A percentile compares a stretch with the other conserved stretches of the same genome.
phyloP scores from a whole-genome alignment of 1,140 invertebrate genomes.

The Zaprionus taronus region DNA sequence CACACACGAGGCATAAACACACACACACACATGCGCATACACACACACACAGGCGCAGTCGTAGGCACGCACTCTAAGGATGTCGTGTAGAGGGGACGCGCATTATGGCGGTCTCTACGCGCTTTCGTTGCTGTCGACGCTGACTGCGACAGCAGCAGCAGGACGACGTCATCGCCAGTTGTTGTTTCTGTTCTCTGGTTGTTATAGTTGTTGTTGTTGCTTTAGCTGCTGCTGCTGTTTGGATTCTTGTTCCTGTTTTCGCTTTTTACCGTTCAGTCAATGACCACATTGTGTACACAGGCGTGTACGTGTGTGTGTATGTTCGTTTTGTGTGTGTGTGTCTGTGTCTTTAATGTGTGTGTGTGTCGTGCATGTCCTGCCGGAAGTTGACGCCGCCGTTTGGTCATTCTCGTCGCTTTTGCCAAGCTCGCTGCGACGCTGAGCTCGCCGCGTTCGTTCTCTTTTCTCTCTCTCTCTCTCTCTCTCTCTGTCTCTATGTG shows the following conservation, averaged over 20 bases:
- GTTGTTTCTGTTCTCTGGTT: constrained; percentile 19
- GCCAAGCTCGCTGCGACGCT: constrained; percentile 61
- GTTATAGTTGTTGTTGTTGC: constrained; percentile 41
- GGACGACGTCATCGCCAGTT: constrained; percentile 73
- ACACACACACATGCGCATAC: background rate
- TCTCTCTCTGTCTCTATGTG: background rate
- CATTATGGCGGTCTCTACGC: constrained; percentile 76
- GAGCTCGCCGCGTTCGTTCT: constrained; percentile 18
- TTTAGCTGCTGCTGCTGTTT: constrained; percentile 41
- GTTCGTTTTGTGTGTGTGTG: constrained; percentile 14
- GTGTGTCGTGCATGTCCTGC: constrained; percentile 60
- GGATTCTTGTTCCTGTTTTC: constrained; percentile 71
- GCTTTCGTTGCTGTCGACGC: constrained; percentile 60
- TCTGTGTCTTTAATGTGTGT: constrained; percentile 22
- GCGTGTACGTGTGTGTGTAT: constrained; percentile 38
- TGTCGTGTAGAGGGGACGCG: constrained; percentile 69
- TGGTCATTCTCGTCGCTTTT: constrained; percentile 76
- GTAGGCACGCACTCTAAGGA: constrained; percentile 13
- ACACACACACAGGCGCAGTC: constrained; percentile 10
- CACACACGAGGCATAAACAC: constrained; percentile 55
- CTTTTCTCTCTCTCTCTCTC: background rate
- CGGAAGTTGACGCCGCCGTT: constrained; percentile 75
- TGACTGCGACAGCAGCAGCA: constrained; percentile 43
- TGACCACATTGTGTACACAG: constrained; percentile 81
- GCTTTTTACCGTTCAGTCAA: constrained; percentile 83